Conservation (phyloP, 2,888 invertebrate genomes). For the Deilephila porcellus region DNA sequence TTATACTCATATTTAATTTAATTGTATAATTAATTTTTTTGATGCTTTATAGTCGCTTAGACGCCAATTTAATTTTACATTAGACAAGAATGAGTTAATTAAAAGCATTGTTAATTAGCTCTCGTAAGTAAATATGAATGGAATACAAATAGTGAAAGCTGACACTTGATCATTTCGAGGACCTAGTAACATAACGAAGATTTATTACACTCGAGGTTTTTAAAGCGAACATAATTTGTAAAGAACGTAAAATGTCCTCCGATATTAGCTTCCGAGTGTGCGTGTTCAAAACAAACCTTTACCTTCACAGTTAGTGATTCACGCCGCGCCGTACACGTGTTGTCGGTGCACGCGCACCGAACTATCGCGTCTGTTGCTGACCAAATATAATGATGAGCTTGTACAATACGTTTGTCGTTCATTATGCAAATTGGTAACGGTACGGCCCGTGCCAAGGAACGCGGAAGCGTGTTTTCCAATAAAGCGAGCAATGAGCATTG, state of each 20-base stretch:
- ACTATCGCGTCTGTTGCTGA: slow-evolving; percentile 15
- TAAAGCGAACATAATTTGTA: neutral
- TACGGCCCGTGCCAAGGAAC: slow-evolving; percentile 63
- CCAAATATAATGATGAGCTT: slow-evolving; percentile 47
- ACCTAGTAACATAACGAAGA: neutral
- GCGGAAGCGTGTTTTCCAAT: slow-evolving; percentile 78
- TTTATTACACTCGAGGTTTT: neutral
- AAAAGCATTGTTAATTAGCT: neutral
- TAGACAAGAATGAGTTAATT: neutral
- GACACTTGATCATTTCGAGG: neutral
- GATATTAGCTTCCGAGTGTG: neutral
- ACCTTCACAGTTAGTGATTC: slow-evolving; percentile 11
- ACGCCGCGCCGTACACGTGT: slow-evolving; percentile 4
- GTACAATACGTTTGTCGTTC: slow-evolving; percentile 47
- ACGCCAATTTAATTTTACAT: neutral
- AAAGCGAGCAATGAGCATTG: slow-evolving; percentile 74
- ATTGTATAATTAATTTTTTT: neutral
- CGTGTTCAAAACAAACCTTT: slow-evolving; percentile 18
- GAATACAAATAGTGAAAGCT: neutral
- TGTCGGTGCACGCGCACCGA: slow-evolving; percentile 8
- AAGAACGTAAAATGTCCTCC: neutral
- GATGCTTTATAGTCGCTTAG: neutral
- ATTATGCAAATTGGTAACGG: slow-evolving; percentile 68
- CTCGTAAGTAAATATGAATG: neutral
- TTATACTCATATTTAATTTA: no score